Base-by-base conservation (phyloP, 2,797 vertebrate species). In the Rhinatrema bivittatum region DNA sequence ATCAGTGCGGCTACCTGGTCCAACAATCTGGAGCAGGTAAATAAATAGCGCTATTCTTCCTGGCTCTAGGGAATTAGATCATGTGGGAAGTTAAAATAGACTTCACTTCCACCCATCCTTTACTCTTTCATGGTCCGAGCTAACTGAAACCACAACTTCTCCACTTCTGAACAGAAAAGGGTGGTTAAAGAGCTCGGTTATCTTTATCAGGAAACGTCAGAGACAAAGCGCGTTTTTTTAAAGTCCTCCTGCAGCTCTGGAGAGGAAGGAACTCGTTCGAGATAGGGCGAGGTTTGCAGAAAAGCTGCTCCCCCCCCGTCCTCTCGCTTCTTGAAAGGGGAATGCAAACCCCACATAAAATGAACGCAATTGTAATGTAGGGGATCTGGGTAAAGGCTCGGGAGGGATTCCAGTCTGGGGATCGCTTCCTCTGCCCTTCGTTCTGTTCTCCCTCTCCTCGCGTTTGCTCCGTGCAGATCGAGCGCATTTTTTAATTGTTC, bases 401-500 rank as follows among this genome's bases (percentile, higher is more conserved):
- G n/a, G n/a, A n/a, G n/a, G 18, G 27, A 51, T 47, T 10, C 25
- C 31, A 19, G 20, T 34, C 57, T 52, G 60, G 68, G 59, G 42
- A 57, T 67, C 57, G 27, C 33, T 55, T 35, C 32, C 20, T 58
- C 50, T 44, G 46, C 41, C 35, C 25, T 47, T 60, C 46, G n/a
- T n/a, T n/a, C n/a, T 54, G 30, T 14, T 20, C 42, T 42, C 46
- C 39, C 41, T 20, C 25, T 52, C 38, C 43, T 35, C 7, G 7
- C 32, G 46, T 65, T 72, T 69, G 75, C 61, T 76, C 41, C 36
- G 32, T 32, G 59, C 40, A 56, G 73, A 82, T 81, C 70, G 76
- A 79, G 78, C 85, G 27, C 25, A 80, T 85, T 78, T 85, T 78
- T 74, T 70, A 77, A 76, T 71, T 70, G 78, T 68, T 76, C 78